A percentile compares a stretch with the other conserved stretches of the same genome.
phyloP scores from a whole-genome alignment of 2,113 vertebrate species.

The Otolemur garnettii region DNA sequence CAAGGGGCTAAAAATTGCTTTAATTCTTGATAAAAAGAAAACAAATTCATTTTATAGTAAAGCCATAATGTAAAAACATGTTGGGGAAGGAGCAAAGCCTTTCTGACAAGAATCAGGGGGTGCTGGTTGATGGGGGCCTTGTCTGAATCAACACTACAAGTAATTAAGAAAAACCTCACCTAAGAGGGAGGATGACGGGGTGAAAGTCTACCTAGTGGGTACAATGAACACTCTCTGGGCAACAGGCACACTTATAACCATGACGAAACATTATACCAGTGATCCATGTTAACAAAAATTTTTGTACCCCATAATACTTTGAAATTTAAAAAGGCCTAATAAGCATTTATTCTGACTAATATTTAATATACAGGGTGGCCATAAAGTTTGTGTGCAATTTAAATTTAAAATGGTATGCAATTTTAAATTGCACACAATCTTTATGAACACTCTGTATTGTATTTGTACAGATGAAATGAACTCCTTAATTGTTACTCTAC shows the following conservation, averaged over 20 bases:
- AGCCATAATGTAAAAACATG: not conserved
- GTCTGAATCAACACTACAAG: not conserved
- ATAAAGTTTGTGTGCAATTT: too few species aligned
- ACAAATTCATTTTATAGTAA: not conserved
- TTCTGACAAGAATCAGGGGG: not conserved
- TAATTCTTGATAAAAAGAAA: slow-evolving; percentile 1
- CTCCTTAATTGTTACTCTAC: not conserved
- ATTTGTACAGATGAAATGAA: not conserved
- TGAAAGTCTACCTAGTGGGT: too few species aligned
- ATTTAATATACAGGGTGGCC: not conserved
- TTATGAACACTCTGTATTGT: not conserved
- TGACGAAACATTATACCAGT: too few species aligned
- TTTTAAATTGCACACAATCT: too few species aligned
- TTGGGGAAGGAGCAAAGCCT: not conserved
- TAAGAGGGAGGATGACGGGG: too few species aligned
- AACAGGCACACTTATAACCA: too few species aligned
- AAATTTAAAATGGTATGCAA: too few species aligned
- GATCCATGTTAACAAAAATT: too few species aligned
- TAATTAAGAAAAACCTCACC: not conserved
- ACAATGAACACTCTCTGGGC: too few species aligned
- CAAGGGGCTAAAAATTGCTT: not conserved
- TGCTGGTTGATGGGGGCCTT: not conserved
- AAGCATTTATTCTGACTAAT: not conserved
- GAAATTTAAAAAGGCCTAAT: not conserved
- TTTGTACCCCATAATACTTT: too few species aligned